Conservation (phyloP, 2,888 invertebrate genomes). For the Heliconius cydno region DNA sequence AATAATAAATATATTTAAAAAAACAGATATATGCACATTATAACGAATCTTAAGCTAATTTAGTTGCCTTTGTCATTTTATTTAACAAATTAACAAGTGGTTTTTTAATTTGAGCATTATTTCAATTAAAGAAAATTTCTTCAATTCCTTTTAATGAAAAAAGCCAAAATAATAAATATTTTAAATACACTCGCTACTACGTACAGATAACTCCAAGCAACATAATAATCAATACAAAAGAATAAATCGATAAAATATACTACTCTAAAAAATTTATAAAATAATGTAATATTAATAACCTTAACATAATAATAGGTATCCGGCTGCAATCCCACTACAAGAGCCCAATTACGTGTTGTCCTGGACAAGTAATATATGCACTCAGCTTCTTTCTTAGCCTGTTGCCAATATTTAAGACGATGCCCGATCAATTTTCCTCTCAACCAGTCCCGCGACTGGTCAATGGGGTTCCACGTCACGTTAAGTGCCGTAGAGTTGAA, state of each 20-base stretch:
- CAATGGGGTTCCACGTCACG: conserved; percentile 95
- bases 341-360: conserved; percentile 91
- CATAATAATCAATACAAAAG: not conserved
- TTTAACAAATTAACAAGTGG: not conserved
- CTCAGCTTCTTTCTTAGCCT: conserved; percentile 88
- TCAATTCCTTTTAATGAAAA: not conserved
- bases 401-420: conserved; percentile 96
- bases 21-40: not conserved
- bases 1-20: conserved; percentile 35
- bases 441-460: conserved; percentile 91
- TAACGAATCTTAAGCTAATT: not conserved
- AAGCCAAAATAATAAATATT: not conserved
- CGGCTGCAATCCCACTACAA: conserved; percentile 96
- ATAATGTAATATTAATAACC: conserved; percentile 63
- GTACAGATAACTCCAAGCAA: too few species aligned
- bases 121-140: not conserved
- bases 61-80: too few species aligned
- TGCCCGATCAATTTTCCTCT: conserved; percentile 96
- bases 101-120: not conserved
- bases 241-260: not conserved
- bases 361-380: conserved; percentile 93
- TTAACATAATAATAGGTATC: conserved; percentile 97
- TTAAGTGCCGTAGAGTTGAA: conserved; percentile 96
- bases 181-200: too few species aligned
- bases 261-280: too few species aligned